Conservation (phyloP, 2,113 vertebrate genomes). For the Chloroceryle aenea region DNA sequence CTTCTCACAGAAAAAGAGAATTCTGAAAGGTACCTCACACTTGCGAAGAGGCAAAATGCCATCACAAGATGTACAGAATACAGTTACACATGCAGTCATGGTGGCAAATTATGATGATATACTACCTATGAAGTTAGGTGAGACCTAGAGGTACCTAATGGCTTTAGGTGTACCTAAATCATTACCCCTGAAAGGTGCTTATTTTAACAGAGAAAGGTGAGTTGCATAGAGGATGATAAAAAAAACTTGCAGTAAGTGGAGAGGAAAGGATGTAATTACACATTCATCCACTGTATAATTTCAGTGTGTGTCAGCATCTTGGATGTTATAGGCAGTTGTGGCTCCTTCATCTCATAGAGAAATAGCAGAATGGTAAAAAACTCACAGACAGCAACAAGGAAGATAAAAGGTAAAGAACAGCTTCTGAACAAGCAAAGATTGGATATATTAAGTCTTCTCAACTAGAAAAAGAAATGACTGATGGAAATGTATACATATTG, state of each 20-base stretch:
- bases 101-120: background rate
- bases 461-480: background rate
- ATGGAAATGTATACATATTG: background rate
- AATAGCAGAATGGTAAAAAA: background rate
- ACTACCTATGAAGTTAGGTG: background rate
- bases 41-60: background rate
- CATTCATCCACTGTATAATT: slow-evolving; percentile 42
- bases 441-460: background rate
- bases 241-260: slow-evolving; percentile 34
- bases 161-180: background rate
- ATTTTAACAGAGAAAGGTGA: background rate
- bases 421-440: background rate
- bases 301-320: slow-evolving; percentile 38
- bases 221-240: background rate
- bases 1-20: background rate
- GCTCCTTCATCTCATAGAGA: background rate
- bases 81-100: background rate
- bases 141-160: background rate
- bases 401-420: background rate
- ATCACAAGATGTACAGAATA: background rate
- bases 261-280: slow-evolving; percentile 31
- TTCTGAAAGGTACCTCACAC: background rate
- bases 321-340: background rate
- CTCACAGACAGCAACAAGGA: background rate
- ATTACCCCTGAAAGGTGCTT: background rate